These are phyloP conservation scores for Ceramica pisi DNA, from an alignment of 2,888 invertebrate species.

Conservation along the genomic window DNA sequence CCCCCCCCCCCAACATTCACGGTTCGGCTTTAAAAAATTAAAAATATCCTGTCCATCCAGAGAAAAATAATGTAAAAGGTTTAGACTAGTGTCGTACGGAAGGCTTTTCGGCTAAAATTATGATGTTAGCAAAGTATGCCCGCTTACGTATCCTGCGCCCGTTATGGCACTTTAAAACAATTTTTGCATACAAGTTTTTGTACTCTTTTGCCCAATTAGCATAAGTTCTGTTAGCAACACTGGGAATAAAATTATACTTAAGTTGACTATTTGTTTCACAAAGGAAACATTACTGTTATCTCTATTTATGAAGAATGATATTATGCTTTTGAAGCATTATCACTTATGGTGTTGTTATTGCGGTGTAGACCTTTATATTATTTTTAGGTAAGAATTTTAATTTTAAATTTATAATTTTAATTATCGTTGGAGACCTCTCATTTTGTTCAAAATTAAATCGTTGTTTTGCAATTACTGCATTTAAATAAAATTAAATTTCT, in stretches of 20 bases:
- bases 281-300: constrained; percentile 20
- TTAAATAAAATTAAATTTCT: too few species aligned
- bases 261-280: constrained; percentile 39
- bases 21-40: constrained; percentile 27
- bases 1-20: background rate
- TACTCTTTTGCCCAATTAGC: constrained; percentile 65
- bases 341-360: background rate
- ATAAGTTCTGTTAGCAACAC: constrained; percentile 63
- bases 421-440: background rate
- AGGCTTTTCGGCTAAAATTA: constrained; percentile 59
- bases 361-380: too few species aligned
- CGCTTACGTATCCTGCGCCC: constrained; percentile 53
- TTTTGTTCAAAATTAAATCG: too few species aligned
- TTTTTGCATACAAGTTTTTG: constrained; percentile 61
- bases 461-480: too few species aligned
- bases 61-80: constrained; percentile 45
- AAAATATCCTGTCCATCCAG: constrained; percentile 18
- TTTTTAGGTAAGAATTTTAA: too few species aligned
- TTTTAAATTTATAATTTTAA: too few species aligned
- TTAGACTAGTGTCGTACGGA: constrained; percentile 30
- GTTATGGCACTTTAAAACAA: constrained; percentile 65
- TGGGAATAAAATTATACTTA: constrained; percentile 52
- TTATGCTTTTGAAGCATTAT: constrained; percentile 22
- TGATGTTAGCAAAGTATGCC: constrained; percentile 56
- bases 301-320: constrained; percentile 13